These are phyloP conservation scores for Myotis lucifugus DNA, from an alignment of 2,113 vertebrate species.

Conservation along the genomic window DNA sequence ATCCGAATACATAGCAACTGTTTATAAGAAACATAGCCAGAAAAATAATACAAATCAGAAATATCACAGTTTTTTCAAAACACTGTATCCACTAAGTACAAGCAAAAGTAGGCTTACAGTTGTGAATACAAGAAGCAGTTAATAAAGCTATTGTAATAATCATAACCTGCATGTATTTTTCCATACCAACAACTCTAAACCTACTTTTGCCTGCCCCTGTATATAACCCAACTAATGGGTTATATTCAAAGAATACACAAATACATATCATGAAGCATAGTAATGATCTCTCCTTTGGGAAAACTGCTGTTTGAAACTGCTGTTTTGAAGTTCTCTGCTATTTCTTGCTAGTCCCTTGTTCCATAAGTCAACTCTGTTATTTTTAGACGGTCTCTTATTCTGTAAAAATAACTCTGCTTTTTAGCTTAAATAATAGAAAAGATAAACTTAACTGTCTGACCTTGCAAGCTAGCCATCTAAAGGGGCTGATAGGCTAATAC, in stretches of 20 bases:
- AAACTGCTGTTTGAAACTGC: too few relatives aligned
- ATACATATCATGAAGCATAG: not conserved
- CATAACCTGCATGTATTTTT: not conserved
- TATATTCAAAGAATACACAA: not conserved
- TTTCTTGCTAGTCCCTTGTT: too few relatives aligned
- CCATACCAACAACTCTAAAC: not conserved
- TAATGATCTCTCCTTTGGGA: too few relatives aligned
- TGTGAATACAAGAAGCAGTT: not conserved
- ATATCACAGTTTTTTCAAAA: constrained; percentile 27
- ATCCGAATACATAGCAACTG: constrained; percentile 28
- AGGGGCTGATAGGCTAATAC: too few relatives aligned
- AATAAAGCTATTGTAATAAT: not conserved
- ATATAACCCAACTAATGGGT: not conserved
- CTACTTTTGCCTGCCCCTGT: not conserved
- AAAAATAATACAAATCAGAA: constrained; percentile 47
- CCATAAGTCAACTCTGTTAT: too few relatives aligned
- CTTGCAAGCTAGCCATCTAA: too few relatives aligned
- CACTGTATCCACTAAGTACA: not conserved
- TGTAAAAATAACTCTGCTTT: too few relatives aligned
- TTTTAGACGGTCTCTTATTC: too few relatives aligned
- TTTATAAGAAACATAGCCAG: constrained; percentile 12
- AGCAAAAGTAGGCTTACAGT: not conserved
- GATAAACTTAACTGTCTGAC: too few relatives aligned
- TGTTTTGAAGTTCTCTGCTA: too few relatives aligned
- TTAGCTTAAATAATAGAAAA: too few relatives aligned